phyloP scores from a whole-genome alignment of 2,113 vertebrate species.

The human (Homo sapiens) region GRCh38 chr12:33989501-33990000 shows the following conservation, averaged over 20 bases:
- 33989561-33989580: neutral
- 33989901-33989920: neutral
- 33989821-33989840: neutral
- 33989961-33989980: neutral
- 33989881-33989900: neutral
- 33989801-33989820: neutral
- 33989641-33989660: neutral
- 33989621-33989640: neutral
- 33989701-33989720: neutral
- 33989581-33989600: neutral
- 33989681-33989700: neutral
- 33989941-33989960: neutral
- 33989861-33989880: neutral
- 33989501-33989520: conserved; percentile 6
- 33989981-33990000: neutral
- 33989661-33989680: neutral
- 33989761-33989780: neutral
- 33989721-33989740: neutral
- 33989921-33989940: neutral
- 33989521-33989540: neutral
- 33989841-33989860: neutral
- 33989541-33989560: neutral
- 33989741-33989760: neutral
- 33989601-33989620: neutral
- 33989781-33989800: neutral